Base-by-base conservation (phyloP, 2,888 invertebrate genomes). In the Drosophila austrosaltans region DNA sequence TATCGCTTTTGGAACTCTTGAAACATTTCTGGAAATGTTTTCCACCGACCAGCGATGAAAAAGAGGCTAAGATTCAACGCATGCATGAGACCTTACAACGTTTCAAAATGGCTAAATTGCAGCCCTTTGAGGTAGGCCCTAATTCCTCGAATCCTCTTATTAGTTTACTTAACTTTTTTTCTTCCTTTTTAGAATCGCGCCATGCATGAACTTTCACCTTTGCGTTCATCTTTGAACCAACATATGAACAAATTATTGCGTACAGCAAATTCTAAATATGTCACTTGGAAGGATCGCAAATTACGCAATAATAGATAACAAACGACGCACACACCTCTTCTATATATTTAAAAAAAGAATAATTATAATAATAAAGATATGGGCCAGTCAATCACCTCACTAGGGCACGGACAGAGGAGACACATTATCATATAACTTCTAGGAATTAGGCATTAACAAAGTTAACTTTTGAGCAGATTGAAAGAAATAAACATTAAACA, bases 11-110 rank as follows among this genome's bases (percentile, higher is more conserved):
- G 72, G 99, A 99, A 93, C 93, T 99, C 69, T 93, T 99, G 12
- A 95, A 97, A 70, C 98, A 99, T 93, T 97, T 99, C 93, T 99
- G 99, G 99, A 94, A 95, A 54, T 97, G 98, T 91, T 98, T 99
- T 93, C 97, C 96, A 40, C 95, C 96, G 0, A 95, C 95, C 0
- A 95, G 95, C 2, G 94, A 95, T 22, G 94, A 95, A 63, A 93
- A 96, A 42, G 96, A 97, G 91, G 95, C 96, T 25, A 95, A 97
- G 92, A 95, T 96, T 1, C 93, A 96, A n/a, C 95, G 96, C 90
- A 98, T 98, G 95, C 96, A 98, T 82, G 96, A 97, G 81, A 98
- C 98, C 1, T 92, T 99, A 78, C 96, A 97, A 79, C 94, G 97
- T 90, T 98, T 98, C 92, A 96, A 98, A 91, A 95, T 95, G 89